These are phyloP conservation scores for Psilopogon haemacephalus DNA, from an alignment of 2,113 vertebrate species.

Conservation along the genomic window DNA sequence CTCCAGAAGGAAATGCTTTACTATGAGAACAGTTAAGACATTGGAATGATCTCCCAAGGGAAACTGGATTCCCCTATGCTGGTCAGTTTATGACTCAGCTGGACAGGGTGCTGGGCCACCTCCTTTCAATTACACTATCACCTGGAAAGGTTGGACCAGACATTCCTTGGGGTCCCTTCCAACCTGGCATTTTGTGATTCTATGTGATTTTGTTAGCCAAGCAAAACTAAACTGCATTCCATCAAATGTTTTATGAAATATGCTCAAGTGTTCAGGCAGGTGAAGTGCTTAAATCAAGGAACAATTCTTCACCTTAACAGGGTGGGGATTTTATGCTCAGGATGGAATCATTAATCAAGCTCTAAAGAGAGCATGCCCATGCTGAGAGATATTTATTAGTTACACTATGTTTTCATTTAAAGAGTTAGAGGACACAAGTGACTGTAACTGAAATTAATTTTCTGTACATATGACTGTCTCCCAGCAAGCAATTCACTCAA, in stretches of 20 bases:
- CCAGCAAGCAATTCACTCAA: conserved; percentile 2
- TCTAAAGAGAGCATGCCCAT: background rate
- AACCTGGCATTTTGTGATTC: too few species aligned
- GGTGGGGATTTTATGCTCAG: conserved; percentile 51
- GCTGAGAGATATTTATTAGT: conserved; percentile 52
- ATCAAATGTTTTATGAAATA: conserved; percentile 25
- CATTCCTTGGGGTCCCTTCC: too few species aligned
- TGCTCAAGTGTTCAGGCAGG: conserved; percentile 20
- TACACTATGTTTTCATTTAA: conserved; percentile 40
- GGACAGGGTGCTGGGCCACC: too few species aligned
- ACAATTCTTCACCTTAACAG: conserved; percentile 49
- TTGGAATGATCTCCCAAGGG: too few species aligned
- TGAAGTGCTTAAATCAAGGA: conserved; percentile 62
- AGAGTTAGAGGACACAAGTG: conserved; percentile 22
- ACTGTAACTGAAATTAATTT: conserved; percentile 41
- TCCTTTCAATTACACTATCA: too few species aligned
- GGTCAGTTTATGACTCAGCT: too few species aligned
- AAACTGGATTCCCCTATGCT: too few species aligned
- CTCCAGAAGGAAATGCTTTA: too few species aligned
- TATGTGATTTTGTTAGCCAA: background rate
- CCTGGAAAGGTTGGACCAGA: too few species aligned
- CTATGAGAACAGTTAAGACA: too few species aligned
- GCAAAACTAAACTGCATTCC: background rate
- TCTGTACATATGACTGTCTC: conserved; percentile 30
- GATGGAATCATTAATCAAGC: conserved; percentile 49